Evolutionary conservation across 2,797 vertebrate species (phyloP).

Genomic region (Leucoraja ocellata): DNA sequence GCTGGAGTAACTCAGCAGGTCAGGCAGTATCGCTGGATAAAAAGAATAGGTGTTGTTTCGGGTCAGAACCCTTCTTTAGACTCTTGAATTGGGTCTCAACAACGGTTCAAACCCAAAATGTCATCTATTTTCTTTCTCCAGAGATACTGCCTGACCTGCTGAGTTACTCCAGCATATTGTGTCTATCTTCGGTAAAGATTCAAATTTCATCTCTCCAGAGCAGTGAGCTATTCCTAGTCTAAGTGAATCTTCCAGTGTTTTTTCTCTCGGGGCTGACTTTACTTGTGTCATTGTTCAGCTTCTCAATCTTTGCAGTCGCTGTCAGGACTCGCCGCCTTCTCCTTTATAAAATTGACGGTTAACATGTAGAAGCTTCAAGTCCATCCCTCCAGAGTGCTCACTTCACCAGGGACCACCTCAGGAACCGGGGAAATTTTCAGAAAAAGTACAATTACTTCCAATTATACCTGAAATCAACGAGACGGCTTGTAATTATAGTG

Average conservation of each 20-base stretch:
- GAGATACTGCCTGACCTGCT: too few relatives aligned
- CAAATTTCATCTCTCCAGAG: neutral
- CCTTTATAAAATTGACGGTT: neutral
- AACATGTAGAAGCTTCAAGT: neutral
- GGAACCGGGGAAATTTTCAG: neutral
- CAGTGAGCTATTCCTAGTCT: neutral
- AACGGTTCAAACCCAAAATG: too few relatives aligned
- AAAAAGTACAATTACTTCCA: neutral
- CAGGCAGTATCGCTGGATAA: too few relatives aligned
- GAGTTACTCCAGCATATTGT: too few relatives aligned
- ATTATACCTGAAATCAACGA: neutral
- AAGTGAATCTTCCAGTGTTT: neutral
- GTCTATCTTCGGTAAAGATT: too few relatives aligned
- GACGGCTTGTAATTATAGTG: neutral
- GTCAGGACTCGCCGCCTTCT: neutral
- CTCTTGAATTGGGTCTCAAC: too few relatives aligned
- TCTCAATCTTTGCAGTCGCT: neutral
- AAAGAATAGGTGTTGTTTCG: too few relatives aligned
- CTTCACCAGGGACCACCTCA: neutral
- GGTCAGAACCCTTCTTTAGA: too few relatives aligned
- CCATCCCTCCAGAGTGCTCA: neutral
- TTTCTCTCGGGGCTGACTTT: neutral
- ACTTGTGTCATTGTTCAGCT: neutral
- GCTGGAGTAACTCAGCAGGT: too few relatives aligned
- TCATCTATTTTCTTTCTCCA: too few relatives aligned